Base-by-base conservation (phyloP, 2,888 invertebrate genomes). In the Drosophila tripunctata region DNA sequence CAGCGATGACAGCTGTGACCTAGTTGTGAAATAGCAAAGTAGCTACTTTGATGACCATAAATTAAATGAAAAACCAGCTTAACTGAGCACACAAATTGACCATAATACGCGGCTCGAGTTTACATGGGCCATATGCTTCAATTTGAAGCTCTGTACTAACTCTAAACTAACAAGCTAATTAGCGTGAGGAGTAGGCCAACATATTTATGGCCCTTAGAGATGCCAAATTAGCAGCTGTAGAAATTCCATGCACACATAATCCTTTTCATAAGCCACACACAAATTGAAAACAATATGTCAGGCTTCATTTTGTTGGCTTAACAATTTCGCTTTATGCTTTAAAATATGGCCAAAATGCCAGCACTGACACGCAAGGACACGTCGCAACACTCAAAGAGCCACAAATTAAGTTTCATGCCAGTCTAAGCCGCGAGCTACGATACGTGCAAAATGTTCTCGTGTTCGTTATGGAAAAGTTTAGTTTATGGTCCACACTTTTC, bases 361-460 rank as follows among this genome's bases (percentile, higher is more conserved):
- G 24, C 75, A 69, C 58, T 48, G 55, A 24, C 56, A 56, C 36
- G 40, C 58, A 69, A 75, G 73, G 69, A 75, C 66, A 68, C 38
- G 22, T 17, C 44, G 44, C 44, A 52, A 27, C n/a, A 15, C 14
- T 60, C 63, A 68, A 55, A 63, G 63, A 67, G 70, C 82, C 82
- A 52, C 83, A 83, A 83, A 87, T 84, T 84, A 76, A 81, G 87
- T 87, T 87, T 75, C 76, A 75, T 83, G 85, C 55, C 45, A n/a
- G n/a, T n/a, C n/a, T n/a, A 44, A 55, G 52, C 19, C 10, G 17
- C 10, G 35, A 33, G 47, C 27, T 38, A 19, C 56, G 41, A 24
- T 56, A 74, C 71, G 72, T 72, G 76, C 77, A 75, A 72, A 82
- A 71, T 73, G 63, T 80, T 61, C 64, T 54, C 66, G 66, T 64